A percentile compares a stretch with the other conserved stretches of the same genome.
These are phyloP conservation scores for Uloborus plumipes DNA, from an alignment of 2,888 invertebrate genomes.

Conservation along the genomic window DNA sequence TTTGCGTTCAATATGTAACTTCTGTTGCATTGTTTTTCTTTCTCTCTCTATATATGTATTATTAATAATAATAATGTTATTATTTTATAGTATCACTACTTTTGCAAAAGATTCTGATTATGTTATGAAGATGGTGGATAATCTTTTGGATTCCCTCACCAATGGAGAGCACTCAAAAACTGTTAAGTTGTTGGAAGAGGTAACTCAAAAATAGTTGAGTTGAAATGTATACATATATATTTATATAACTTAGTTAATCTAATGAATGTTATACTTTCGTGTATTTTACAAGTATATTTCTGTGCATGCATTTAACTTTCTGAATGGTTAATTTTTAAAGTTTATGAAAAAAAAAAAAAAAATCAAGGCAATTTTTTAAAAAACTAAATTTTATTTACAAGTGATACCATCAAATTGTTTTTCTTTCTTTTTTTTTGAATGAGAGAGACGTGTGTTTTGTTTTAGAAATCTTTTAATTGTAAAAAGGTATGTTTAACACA, in stretches of 20 bases:
- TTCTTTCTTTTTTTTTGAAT: no score
- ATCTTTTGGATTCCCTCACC: conserved; percentile 84
- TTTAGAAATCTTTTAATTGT: no score
- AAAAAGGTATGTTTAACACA: no score
- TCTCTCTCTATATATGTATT: background rate
- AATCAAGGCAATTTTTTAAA: no score
- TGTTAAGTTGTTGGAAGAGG: conserved; percentile 79
- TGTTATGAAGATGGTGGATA: conserved; percentile 83
- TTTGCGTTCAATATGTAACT: background rate
- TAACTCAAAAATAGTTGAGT: conserved; percentile 8
- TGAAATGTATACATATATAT: no score
- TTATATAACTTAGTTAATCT: background rate
- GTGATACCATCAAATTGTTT: no score
- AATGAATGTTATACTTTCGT: background rate
- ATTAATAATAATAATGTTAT: background rate
- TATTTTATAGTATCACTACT: conserved; percentile 71
- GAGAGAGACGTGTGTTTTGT: no score
- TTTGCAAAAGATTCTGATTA: conserved; percentile 87
- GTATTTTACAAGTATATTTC: no score
- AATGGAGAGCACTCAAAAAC: conserved; percentile 86
- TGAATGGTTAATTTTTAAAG: no score
- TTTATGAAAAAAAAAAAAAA: no score
- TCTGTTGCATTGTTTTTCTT: background rate
- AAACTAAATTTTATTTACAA: no score
- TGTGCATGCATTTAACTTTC: no score